Evolutionary conservation across 2,888 invertebrate species (phyloP).

Genomic region (Candidula unifasciata): DNA sequence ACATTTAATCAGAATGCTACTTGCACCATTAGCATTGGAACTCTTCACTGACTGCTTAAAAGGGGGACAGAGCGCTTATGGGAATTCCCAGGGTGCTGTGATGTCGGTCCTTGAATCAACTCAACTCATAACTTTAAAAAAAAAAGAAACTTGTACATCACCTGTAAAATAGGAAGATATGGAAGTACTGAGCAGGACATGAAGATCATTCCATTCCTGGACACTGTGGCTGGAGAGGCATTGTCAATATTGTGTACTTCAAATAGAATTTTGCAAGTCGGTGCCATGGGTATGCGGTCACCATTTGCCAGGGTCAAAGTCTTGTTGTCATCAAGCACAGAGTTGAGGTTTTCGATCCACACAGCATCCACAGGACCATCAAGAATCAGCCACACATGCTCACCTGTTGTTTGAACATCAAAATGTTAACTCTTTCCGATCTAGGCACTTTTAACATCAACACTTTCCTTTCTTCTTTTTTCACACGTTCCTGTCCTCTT

Average conservation of each 20-base stretch:
- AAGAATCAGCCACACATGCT: constrained; percentile 93
- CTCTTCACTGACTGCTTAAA: no score
- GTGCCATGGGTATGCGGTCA: constrained; percentile 94
- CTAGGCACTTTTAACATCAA: no score
- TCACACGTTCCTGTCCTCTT: no score
- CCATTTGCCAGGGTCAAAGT: constrained; percentile 90
- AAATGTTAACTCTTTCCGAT: no score
- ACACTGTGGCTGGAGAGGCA: constrained; percentile 97
- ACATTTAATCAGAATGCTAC: no score
- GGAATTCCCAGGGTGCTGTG: no score
- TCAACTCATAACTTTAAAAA: background rate
- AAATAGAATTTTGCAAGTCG: constrained; percentile 95
- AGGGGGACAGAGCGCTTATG: no score
- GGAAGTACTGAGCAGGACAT: constrained; percentile 97
- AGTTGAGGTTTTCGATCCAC: constrained; percentile 79
- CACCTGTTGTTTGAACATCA: constrained; percentile 79
- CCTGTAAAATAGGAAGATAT: constrained; percentile 93
- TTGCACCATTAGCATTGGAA: no score
- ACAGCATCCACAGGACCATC: constrained; percentile 79
- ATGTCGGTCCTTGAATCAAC: no score
- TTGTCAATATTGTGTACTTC: constrained; percentile 98
- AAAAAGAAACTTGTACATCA: constrained; percentile 50
- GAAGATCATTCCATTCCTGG: constrained; percentile 88
- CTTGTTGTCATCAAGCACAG: constrained; percentile 78
- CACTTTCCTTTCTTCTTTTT: no score